These are phyloP conservation scores for Eupithecia dodoneata DNA, from an alignment of 2,888 invertebrate species.

Conservation along the genomic window DNA sequence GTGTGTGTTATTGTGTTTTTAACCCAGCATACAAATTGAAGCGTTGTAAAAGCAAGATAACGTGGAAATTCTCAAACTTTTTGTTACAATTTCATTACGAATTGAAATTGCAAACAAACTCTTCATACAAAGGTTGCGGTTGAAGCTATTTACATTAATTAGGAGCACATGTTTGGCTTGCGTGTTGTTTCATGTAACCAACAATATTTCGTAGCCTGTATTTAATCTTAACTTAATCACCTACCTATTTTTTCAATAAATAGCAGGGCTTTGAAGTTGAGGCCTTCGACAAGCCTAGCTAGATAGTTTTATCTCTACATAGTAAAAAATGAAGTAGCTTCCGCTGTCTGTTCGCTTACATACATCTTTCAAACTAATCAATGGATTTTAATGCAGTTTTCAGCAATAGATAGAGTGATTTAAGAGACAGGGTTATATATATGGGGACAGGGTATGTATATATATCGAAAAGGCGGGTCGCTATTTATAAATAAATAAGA, in stretches of 20 bases:
- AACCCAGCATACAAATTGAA: constrained; percentile 25
- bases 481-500: no score
- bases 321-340: no score
- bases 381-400: no score
- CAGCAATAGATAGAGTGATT: no score
- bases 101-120: constrained; percentile 1
- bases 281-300: no score
- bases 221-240: background rate
- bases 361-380: no score
- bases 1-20: constrained; percentile 6
- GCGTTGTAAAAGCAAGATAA: constrained; percentile 22
- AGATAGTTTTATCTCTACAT: no score
- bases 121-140: constrained; percentile 5
- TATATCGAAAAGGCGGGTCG: no score
- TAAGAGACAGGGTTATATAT: no score
- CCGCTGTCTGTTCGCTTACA: no score
- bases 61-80: background rate
- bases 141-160: constrained; percentile 15
- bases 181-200: constrained; percentile 7
- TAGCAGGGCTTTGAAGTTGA: background rate
- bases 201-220: background rate
- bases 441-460: no score
- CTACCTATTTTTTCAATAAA: background rate
- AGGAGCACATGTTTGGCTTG: constrained; percentile 19
- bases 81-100: background rate